Conservation (phyloP, 2,888 invertebrate genomes). For the Agrotis segetum region DNA sequence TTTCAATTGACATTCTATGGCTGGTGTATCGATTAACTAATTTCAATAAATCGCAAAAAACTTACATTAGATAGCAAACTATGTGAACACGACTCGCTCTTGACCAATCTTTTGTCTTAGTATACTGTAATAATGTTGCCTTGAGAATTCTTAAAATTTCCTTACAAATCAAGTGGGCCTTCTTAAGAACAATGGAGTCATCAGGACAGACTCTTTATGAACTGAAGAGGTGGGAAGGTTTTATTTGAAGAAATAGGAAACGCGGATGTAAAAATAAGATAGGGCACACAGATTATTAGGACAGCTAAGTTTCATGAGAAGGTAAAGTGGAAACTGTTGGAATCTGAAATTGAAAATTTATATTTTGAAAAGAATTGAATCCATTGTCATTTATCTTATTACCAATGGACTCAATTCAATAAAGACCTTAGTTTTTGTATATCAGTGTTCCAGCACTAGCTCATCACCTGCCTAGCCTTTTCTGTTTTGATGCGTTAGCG, state of each 20-base stretch:
- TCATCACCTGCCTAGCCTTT: no score
- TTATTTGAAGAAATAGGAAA: constrained; percentile 22
- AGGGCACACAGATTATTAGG: constrained; percentile 34
- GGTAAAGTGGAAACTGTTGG: background rate
- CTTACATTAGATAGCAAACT: background rate
- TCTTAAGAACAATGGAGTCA: constrained; percentile 17
- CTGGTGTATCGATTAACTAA: background rate
- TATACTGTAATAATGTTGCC: background rate
- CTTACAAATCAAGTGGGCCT: background rate
- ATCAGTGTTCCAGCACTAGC: no score
- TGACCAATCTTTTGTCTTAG: background rate
- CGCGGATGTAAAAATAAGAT: constrained; percentile 43
- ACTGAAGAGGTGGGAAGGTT: constrained; percentile 8
- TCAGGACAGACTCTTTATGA: constrained; percentile 16
- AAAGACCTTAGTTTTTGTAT: no score
- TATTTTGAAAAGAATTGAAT: background rate
- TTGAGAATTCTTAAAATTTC: background rate
- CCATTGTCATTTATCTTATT: no score
- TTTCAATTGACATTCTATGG: background rate
- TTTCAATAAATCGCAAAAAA: no score
- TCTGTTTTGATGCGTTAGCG: no score
- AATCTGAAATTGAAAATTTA: background rate
- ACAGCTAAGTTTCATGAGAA: constrained; percentile 5
- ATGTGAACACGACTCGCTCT: background rate
- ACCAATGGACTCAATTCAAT: no score